Conservation (phyloP, 2,888 invertebrate genomes). For the Cyclophora albipunctata region DNA sequence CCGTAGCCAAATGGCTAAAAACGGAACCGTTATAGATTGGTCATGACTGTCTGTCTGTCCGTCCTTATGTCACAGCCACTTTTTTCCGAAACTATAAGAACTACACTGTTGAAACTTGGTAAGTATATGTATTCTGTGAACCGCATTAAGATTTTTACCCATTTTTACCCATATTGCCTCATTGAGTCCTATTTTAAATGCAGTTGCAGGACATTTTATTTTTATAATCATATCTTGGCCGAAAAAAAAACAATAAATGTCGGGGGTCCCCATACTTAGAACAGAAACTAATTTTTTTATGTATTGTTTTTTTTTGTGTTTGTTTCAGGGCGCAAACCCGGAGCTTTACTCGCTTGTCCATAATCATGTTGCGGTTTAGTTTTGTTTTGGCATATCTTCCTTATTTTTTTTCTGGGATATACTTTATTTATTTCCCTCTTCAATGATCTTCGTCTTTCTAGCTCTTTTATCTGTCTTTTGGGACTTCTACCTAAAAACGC, state of each 20-base stretch:
- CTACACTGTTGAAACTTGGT: too few species aligned
- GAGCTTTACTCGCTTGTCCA: neutral
- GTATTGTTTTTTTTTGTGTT: neutral
- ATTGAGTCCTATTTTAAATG: conserved; percentile 2
- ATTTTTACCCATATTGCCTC: too few species aligned
- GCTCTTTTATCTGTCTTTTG: conserved; percentile 4
- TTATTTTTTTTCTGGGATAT: conserved; percentile 2
- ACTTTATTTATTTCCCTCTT: conserved; percentile 10
- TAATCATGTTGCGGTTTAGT: conserved; percentile 6
- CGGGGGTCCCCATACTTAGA: conserved; percentile 7
- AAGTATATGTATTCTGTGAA: too few species aligned
- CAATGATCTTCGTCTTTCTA: conserved; percentile 8
- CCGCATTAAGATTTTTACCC: too few species aligned
- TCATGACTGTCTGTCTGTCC: too few species aligned
- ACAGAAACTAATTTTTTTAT: conserved; percentile 2
- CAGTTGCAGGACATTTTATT: conserved; percentile 8
- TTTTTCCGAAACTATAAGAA: too few species aligned
- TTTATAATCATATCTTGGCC: conserved; percentile 4
- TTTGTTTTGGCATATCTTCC: conserved; percentile 8
- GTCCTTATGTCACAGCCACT: too few species aligned
- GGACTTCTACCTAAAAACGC: conserved; percentile 1
- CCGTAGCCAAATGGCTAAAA: too few species aligned
- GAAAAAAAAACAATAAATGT: conserved; percentile 2
- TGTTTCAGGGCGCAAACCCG: neutral
- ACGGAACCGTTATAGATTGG: too few species aligned